phyloP scores from a whole-genome alignment of 1,140 invertebrate species.

The Orchesella cincta region DNA sequence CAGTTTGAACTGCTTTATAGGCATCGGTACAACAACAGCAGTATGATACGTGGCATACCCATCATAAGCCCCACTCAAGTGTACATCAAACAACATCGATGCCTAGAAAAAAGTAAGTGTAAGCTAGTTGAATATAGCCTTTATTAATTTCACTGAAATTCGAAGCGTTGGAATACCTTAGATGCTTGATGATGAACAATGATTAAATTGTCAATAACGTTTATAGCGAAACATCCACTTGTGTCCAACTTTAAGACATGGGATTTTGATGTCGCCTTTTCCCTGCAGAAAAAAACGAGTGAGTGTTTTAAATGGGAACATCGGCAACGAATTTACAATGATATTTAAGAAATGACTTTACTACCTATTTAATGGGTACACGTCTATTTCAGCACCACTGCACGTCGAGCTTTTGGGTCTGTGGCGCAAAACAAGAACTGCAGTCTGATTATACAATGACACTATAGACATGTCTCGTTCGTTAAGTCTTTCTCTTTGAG shows the following conservation, averaged over 20 bases:
- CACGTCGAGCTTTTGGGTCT: constrained; percentile 59
- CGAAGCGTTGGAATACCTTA: too few species aligned
- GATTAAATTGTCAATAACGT: constrained; percentile 88
- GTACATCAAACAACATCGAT: constrained; percentile 83
- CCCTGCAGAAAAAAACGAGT: constrained; percentile 50
- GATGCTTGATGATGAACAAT: constrained; percentile 91
- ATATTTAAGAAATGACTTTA: too few species aligned
- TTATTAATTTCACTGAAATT: too few species aligned
- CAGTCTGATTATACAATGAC: constrained; percentile 72
- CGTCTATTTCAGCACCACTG: constrained; percentile 69
- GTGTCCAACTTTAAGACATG: constrained; percentile 76
- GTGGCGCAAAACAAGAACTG: constrained; percentile 75
- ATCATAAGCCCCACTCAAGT: constrained; percentile 72
- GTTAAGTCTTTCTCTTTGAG: constrained; percentile 63
- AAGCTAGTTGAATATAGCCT: too few species aligned
- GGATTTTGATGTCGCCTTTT: constrained; percentile 60
- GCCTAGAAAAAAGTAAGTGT: constrained; percentile 75
- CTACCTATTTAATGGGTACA: constrained; percentile 74
- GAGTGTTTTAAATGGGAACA: too few species aligned
- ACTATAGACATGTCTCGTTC: constrained; percentile 85
- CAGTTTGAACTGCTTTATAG: constrained; percentile 74
- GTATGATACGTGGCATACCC: constrained; percentile 74
- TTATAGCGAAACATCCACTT: constrained; percentile 87
- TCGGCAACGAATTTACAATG: too few species aligned
- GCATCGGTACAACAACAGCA: constrained; percentile 70